These are phyloP conservation scores for Crenuchus spilurus DNA, from an alignment of 2,797 vertebrate genomes.

Conservation along the genomic window DNA sequence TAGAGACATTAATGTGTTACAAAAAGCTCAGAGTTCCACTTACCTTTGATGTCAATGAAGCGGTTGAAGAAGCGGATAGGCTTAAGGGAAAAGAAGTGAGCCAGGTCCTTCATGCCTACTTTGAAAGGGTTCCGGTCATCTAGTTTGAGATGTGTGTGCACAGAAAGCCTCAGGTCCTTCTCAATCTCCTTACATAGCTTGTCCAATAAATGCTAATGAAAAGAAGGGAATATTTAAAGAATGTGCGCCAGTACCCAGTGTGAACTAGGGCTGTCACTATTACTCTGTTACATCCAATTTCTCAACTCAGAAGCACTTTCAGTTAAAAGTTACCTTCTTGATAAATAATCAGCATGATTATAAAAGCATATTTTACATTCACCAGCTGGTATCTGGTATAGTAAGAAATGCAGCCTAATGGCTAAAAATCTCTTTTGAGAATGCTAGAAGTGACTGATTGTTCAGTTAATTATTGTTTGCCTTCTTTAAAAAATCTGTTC, in stretches of 20 bases:
- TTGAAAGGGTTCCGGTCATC: slow-evolving; percentile 98
- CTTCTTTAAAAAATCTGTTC: no score
- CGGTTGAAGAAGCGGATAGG: slow-evolving; percentile 97
- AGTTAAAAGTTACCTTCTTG: no score
- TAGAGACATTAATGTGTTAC: not conserved
- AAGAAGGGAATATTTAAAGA: not conserved
- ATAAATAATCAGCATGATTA: no score
- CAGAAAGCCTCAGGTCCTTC: slow-evolving; percentile 96
- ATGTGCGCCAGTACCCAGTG: not conserved
- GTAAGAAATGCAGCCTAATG: no score
- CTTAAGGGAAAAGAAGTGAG: slow-evolving; percentile 94
- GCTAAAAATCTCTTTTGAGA: no score
- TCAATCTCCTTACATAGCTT: slow-evolving; percentile 98
- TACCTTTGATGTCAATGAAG: slow-evolving; percentile 98
- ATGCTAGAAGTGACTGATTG: no score
- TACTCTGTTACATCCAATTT: no score
- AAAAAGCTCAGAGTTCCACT: not conserved
- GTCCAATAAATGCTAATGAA: slow-evolving; percentile 88
- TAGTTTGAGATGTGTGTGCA: slow-evolving; percentile 95
- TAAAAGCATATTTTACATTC: no score
- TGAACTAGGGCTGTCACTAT: not conserved
- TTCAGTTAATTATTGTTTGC: no score
- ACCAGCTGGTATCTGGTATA: no score
- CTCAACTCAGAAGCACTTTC: no score
- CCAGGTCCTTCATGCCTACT: slow-evolving; percentile 97